These are phyloP conservation scores for Zaprionus lineosus DNA, from an alignment of 2,888 invertebrate genomes.

Conservation along the genomic window DNA sequence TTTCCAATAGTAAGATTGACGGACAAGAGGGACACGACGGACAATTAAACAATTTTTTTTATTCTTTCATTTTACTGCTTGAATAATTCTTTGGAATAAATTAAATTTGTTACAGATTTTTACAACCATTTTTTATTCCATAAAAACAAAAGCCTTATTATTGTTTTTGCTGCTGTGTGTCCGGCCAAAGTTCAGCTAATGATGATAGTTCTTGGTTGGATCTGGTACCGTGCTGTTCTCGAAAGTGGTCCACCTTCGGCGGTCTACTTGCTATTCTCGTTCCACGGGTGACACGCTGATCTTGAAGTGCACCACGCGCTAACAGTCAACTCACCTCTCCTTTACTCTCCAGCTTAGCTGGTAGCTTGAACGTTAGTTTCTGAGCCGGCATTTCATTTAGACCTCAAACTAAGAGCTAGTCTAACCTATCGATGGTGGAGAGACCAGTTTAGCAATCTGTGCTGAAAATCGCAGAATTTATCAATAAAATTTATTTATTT, in stretches of 20 bases:
- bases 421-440: constrained; percentile 35
- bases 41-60: too few relatives aligned
- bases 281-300: constrained; percentile 53
- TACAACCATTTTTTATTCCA: too few relatives aligned
- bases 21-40: too few relatives aligned
- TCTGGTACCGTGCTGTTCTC: constrained; percentile 54
- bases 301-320: constrained; percentile 38
- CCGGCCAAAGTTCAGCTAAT: too few relatives aligned
- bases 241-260: constrained; percentile 73
- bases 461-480: constrained; percentile 45
- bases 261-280: constrained; percentile 64
- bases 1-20: too few relatives aligned
- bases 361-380: constrained; percentile 6
- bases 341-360: too few relatives aligned
- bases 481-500: too few relatives aligned
- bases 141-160: too few relatives aligned
- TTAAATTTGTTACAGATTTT: too few relatives aligned
- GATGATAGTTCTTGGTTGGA: constrained; percentile 43
- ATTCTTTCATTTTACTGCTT: constrained; percentile 37
- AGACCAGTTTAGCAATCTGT: constrained; percentile 40
- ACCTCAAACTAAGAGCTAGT: constrained; percentile 32
- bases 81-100: too few relatives aligned
- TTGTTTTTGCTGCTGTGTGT: too few relatives aligned
- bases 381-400: constrained; percentile 66
- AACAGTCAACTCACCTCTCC: too few relatives aligned